phyloP scores from a whole-genome alignment of 1,140 invertebrate genomes.

The Sweltsa coloradensis region DNA sequence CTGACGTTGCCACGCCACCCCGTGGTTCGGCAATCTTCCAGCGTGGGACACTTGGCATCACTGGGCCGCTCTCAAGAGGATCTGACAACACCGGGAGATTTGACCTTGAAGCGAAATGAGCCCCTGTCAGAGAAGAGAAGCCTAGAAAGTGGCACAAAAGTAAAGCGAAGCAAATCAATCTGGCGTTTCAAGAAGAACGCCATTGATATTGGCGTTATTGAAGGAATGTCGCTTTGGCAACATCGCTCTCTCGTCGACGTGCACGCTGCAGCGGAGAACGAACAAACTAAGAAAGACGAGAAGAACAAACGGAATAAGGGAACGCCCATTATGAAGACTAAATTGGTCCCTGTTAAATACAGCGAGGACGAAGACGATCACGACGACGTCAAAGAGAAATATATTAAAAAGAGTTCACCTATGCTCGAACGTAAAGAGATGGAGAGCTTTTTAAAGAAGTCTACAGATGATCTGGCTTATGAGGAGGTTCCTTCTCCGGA shows the following conservation, averaged over 20 bases:
- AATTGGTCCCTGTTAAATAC: no score
- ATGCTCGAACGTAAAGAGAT: no score
- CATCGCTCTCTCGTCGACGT: conserved; percentile 69
- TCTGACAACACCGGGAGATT: no score
- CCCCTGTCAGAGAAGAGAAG: no score
- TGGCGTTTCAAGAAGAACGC: conserved; percentile 61
- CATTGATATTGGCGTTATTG: conserved; percentile 51
- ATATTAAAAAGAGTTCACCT: no score
- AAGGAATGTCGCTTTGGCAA: conserved; percentile 74
- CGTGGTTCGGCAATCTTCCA: conserved; percentile 24
- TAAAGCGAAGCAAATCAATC: conserved; percentile 68
- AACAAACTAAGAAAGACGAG: conserved; percentile 23
- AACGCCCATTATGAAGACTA: no score
- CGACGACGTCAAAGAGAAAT: conserved; percentile 29
- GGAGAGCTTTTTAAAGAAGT: no score
- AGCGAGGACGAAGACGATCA: conserved; percentile 15
- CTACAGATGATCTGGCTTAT: no score
- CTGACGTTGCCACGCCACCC: conserved; percentile 4
- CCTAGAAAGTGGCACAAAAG: conserved; percentile 25
- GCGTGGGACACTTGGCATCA: conserved; percentile 20
- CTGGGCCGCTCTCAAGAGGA: conserved; percentile 14
- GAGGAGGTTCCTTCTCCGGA: no score
- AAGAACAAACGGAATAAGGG: conserved; percentile 16
- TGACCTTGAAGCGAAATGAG: no score
- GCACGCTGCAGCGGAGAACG: conserved; percentile 21